Base-by-base conservation (phyloP, 2,888 invertebrate species). In the Drosophila fulvimacula region DNA sequence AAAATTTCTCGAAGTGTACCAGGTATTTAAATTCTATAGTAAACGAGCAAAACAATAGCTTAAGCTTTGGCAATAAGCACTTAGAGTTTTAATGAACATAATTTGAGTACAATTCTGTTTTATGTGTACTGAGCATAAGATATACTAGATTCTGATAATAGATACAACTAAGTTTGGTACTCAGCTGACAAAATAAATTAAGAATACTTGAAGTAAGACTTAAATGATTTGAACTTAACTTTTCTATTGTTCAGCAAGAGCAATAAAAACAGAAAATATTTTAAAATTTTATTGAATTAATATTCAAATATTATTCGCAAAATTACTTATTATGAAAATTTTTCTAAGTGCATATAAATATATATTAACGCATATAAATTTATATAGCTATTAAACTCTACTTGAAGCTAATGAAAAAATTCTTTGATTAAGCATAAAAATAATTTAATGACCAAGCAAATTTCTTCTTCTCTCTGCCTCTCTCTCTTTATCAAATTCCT, bases 51-150 rank as follows among this genome's bases (percentile, higher is more conserved):
- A 30, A 11, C 27, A 46, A 46, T 1, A 13, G 42, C 42, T 19
- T 41, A 19, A 19, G 41, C 41, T 39, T n/a, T 11, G 17, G 10
- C 10, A 1, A 44, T 15, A 48, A 30, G 46, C 46, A 48, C n/a
- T 30, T 30, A 3, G n/a, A 5, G 17, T 48, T 30, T 30, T 48
- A 48, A 48, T 30, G 46, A 30, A 17, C 17, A 11, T 17, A 5
- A 48, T 48, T 48, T 30, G 30, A 11, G 17, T n/a, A 17, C 17
- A 30, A n/a, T 48, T 30, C 30, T 48, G 27, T 48, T 6, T 0
- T 6, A 48, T n/a, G 46, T 48, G 46, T 48, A 48, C n/a, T 30
- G 3, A 46, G 5, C 24, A 46, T 27, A 46, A 46, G 46, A 17
- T n/a, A 46, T 46, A 48, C 27, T 17, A 30, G 17, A 46, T 1